These are phyloP conservation scores for Antennarius striatus DNA, from an alignment of 2,113 vertebrate species.

Conservation along the genomic window DNA sequence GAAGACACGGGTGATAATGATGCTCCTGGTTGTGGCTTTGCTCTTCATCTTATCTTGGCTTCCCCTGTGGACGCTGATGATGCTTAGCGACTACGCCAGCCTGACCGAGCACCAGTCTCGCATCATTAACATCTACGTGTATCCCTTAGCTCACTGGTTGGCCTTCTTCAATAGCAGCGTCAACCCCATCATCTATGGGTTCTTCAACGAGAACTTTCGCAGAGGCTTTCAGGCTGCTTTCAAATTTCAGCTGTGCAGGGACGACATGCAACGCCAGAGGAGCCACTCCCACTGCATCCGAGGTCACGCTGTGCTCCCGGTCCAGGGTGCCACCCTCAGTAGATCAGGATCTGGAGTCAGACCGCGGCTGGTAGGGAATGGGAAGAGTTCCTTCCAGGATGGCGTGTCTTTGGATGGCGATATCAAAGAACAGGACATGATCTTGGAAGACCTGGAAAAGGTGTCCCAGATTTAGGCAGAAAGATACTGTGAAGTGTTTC, in stretches of 20 bases:
- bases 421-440: conserved; percentile 74
- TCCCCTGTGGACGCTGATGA: conserved; percentile 92
- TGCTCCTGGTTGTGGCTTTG: conserved; percentile 86
- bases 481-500: not conserved
- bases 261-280: conserved; percentile 47
- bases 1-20: conserved; percentile 87
- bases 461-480: conserved; percentile 59
- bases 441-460: conserved; percentile 78
- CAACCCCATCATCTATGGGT: conserved; percentile 92
- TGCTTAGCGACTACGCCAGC: conserved; percentile 89
- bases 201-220: conserved; percentile 90
- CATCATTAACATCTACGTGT: conserved; percentile 88
- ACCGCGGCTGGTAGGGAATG: conserved; percentile 28
- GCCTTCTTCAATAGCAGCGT: conserved; percentile 93
- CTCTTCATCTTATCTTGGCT: conserved; percentile 93
- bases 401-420: conserved; percentile 38
- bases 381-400: conserved; percentile 40
- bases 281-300: conserved; percentile 68
- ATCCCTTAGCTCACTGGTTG: conserved; percentile 91
- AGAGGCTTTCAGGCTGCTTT: conserved; percentile 86
- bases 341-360: conserved; percentile 19
- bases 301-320: conserved; percentile 70
- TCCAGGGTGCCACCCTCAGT: conserved; percentile 2
- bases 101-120: conserved; percentile 79
- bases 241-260: conserved; percentile 82